phyloP scores from a whole-genome alignment of 2,888 invertebrate species.

The Minunthozetes semirufus region DNA sequence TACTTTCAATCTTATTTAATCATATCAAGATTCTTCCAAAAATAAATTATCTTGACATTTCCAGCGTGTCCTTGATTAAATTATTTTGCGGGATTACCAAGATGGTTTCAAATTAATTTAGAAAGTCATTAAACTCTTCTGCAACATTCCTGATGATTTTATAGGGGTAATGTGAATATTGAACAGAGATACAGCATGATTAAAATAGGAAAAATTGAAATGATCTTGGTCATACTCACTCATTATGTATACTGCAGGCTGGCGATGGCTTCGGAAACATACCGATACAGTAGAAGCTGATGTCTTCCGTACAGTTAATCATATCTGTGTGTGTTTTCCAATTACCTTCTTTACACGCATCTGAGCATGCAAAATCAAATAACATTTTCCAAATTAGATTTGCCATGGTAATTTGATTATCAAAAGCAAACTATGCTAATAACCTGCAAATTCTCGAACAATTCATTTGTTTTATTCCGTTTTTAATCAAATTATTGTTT shows the following conservation, averaged over 20 bases:
- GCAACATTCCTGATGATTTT: too few species aligned
- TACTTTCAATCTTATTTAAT: too few species aligned
- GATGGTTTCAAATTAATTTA: too few species aligned
- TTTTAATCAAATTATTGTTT: background rate
- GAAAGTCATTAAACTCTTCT: too few species aligned
- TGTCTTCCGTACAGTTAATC: conserved; percentile 41
- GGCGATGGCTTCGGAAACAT: conserved; percentile 43
- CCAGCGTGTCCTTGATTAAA: too few species aligned
- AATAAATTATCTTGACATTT: too few species aligned
- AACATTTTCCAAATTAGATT: background rate
- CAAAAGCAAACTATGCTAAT: background rate
- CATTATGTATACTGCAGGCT: conserved; percentile 43
- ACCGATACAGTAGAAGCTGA: conserved; percentile 42
- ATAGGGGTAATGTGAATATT: too few species aligned
- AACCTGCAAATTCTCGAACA: background rate
- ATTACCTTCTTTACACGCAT: conserved; percentile 42
- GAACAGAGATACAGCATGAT: too few species aligned
- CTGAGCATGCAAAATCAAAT: conserved; percentile 22
- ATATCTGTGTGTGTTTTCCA: conserved; percentile 43
- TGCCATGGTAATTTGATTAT: background rate
- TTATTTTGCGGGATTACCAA: too few species aligned
- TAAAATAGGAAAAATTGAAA: too few species aligned
- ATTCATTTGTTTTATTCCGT: background rate
- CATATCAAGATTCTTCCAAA: too few species aligned
- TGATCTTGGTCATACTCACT: conserved; percentile 29